Conservation (phyloP, 2,797 vertebrate genomes). For the Coregonus ussuriensis region DNA sequence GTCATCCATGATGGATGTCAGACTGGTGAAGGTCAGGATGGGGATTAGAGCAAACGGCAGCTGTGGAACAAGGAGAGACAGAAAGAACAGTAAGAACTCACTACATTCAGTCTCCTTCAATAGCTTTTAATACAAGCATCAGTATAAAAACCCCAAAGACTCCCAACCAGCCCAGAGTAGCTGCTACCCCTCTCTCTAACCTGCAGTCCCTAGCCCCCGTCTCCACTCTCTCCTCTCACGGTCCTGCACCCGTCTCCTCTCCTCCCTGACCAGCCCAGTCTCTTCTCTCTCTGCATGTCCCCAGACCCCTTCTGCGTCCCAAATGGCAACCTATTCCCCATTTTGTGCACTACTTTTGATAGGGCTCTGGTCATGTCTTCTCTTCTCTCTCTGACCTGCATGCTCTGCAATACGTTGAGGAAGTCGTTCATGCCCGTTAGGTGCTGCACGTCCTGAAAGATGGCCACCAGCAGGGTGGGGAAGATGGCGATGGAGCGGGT, state of each 20-base stretch:
- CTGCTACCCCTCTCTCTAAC: background rate
- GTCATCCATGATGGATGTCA: conserved; percentile 85
- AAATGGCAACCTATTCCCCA: too few species aligned
- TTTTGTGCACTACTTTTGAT: conserved; percentile 79
- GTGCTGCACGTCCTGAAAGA: conserved; percentile 91
- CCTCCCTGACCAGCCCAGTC: too few species aligned
- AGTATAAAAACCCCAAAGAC: background rate
- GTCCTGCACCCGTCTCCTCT: too few species aligned
- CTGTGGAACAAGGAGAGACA: conserved; percentile 59
- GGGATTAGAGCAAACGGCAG: conserved; percentile 91
- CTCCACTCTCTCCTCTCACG: too few species aligned
- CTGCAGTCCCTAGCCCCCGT: background rate
- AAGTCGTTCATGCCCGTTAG: conserved; percentile 98
- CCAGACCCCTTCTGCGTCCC: too few species aligned
- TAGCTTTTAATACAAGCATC: background rate
- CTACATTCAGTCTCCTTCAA: background rate
- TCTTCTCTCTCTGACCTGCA: background rate
- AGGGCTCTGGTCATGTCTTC: background rate
- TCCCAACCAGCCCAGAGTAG: background rate
- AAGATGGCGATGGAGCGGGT: conserved; percentile 93
- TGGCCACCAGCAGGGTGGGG: conserved; percentile 88
- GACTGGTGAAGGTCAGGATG: conserved; percentile 89
- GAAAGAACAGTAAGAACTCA: background rate
- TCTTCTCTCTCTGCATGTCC: too few species aligned
- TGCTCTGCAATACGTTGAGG: conserved; percentile 88